Conservation (phyloP, 92 coral and sea anemone species). For the Umimayanthus chanpuru region DNA sequence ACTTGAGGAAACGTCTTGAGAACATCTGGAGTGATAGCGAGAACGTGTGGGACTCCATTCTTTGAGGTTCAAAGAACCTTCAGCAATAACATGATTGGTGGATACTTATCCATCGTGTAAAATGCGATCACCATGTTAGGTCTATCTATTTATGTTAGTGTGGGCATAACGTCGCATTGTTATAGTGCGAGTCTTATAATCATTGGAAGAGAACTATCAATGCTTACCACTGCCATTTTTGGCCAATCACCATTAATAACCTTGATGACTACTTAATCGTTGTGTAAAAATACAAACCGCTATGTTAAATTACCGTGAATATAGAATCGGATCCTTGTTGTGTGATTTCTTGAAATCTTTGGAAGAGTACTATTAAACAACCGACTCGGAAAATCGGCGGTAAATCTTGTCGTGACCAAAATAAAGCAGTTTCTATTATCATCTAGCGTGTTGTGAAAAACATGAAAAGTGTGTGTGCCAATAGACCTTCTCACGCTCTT, state of each 20-base stretch:
- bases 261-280: too few species aligned
- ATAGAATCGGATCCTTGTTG: background rate
- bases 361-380: background rate
- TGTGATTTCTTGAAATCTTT: background rate
- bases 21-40: constrained; percentile 10
- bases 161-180: background rate
- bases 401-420: background rate
- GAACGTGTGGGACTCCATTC: constrained; percentile 12
- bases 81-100: background rate
- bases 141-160: background rate
- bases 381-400: background rate
- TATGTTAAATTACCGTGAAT: too few species aligned
- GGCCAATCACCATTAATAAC: too few species aligned
- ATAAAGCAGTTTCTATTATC: background rate
- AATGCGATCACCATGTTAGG: background rate
- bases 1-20: background rate
- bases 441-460: background rate
- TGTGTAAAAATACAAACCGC: too few species aligned
- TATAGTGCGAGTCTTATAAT: background rate
- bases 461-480: background rate
- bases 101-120: background rate
- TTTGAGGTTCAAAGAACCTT: background rate
- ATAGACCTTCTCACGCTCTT: background rate
- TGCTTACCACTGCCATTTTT: too few species aligned
- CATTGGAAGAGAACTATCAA: too few species aligned